Base-by-base conservation (phyloP, 2,797 vertebrate species). In the Neoniphon sammara region DNA sequence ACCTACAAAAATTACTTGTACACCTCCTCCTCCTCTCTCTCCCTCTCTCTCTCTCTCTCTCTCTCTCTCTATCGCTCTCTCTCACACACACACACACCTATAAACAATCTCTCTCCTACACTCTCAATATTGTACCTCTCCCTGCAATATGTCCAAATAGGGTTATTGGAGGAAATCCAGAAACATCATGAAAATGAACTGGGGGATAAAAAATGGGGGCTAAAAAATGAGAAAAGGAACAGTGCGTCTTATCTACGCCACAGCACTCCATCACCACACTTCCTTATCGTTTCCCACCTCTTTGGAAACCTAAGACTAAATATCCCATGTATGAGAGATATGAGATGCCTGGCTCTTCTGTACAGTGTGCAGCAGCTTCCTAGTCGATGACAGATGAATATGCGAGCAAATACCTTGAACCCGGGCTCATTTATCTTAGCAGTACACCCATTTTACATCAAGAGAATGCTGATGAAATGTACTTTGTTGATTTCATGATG, bases 91-190 rank as follows among this genome's bases (percentile, higher is more conserved):
- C 39, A 42, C 39, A 42, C 30, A 31, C 30, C 47, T 42, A 59
- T 39, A 50, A 57, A 75, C 44, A 31, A 42, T 60, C 10, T 44
- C 34, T 59, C 54, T 42, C 25, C 21, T 55, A 10, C 12, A 9
- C 55, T 63, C 27, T 60, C 20, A 36, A 63, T 65, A 71, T 44
- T 44, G 54, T 18, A 62, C 59, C 49, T 58, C 34, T 72, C 9
- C 8, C 9, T 21, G 30, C 30, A 31, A 31, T 31, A 63, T 66
- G 46, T 74, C 50, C 80, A 49, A 31, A 77, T 72, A 81, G 21
- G 71, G 75, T 30, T 70, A 68, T 62, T 44, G 57, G 57, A 60
- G 34, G 23, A 18, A 75, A 60, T 11, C 59, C 59, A 47, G 39
- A 62, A 56, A 30, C 18, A 27, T 27, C 4, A 30, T 36, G 50